phyloP scores from a whole-genome alignment of 1,140 invertebrate species.

The Drosophila yakuba region DNA sequence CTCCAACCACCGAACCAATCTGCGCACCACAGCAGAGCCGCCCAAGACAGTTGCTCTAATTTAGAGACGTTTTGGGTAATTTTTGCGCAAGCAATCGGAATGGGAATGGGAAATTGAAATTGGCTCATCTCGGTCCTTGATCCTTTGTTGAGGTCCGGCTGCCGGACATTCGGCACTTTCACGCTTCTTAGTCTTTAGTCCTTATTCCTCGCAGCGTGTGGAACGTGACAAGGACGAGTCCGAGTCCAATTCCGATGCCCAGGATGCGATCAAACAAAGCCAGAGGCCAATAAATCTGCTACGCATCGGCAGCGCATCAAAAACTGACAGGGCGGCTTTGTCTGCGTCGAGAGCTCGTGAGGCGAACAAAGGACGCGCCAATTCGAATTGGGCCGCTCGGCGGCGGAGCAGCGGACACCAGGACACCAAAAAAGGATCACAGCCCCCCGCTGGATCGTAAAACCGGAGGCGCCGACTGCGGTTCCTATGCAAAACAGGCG shows the following conservation, averaged over 20 bases:
- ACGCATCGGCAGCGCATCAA: slow-evolving; percentile 66
- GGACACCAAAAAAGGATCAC: background rate
- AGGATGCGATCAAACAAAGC: slow-evolving; percentile 44
- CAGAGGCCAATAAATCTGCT: slow-evolving; percentile 74
- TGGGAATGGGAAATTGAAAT: slow-evolving; percentile 53
- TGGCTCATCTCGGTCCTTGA: slow-evolving; percentile 64
- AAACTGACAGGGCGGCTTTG: slow-evolving; percentile 60
- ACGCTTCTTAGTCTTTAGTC: slow-evolving; percentile 60
- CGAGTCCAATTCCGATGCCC: slow-evolving; percentile 34
- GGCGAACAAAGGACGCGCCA: slow-evolving; percentile 27
- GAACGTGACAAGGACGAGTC: slow-evolving; percentile 59
- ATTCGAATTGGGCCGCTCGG: slow-evolving; percentile 14
- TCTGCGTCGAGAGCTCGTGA: slow-evolving; percentile 42
- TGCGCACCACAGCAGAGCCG: slow-evolving; percentile 6
- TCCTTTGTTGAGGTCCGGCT: slow-evolving; percentile 62
- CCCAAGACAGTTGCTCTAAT: slow-evolving; percentile 59
- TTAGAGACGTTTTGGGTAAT: slow-evolving; percentile 59
- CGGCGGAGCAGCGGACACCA: background rate
- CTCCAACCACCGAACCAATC: slow-evolving; percentile 24
- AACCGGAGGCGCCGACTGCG: slow-evolving; percentile 59
- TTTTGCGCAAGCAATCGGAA: slow-evolving; percentile 53
- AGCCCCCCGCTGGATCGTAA: slow-evolving; percentile 40
- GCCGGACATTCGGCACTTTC: slow-evolving; percentile 63
- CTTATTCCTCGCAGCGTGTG: slow-evolving; percentile 31
- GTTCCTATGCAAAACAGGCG: slow-evolving; percentile 28